Base-by-base conservation (phyloP, 2,797 vertebrate species). In the Sciaenops ocellatus region DNA sequence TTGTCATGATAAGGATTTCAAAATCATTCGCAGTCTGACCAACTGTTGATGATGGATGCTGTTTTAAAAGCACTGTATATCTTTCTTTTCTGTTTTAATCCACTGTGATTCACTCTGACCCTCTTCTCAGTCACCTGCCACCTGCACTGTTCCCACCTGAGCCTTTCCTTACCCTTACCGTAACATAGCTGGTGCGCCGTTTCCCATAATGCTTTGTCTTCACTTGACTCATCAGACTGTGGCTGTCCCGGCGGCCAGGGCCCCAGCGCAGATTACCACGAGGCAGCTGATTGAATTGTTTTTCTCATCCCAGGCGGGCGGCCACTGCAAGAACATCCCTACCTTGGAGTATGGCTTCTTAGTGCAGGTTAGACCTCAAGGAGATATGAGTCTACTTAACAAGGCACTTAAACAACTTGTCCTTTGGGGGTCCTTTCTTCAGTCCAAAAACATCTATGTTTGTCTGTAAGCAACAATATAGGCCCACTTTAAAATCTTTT, bases 301-400 rank as follows among this genome's bases (percentile, higher is more conserved):
- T 95, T 95, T 95, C 90, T 87, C 78, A 93, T 93, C 90, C 65
- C 95, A 99, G 98, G 98, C 98, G 50, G 98, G 98, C n/a, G 97
- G 98, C 85, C 98, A 99, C 94, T 99, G 98, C 95, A 99, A 99
- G 95, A 99, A 98, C 86, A 95, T 99, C 90, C 98, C 98, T 78
- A 99, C 98, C 17, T 94, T 99, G 96, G 98, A 99, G 88, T 99
- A 99, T 11, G 98, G 98, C 90, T 99, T 99, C 93, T 96, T 99
- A 46, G 98, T 99, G 83, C 98, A 99, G 97, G 98, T 99, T 95
- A 92, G 91, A 80, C 42, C 30, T 69, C 28, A 42, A 63, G 64
- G 52, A 77, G 20, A 80, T 26, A 28, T 38, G 60, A 78, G 67
- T 59, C 22, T 30, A 56, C 17, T 52, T 41, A 41, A 22, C 30